phyloP scores from a whole-genome alignment of 2,113 vertebrate genomes.

The Alces alces region DNA sequence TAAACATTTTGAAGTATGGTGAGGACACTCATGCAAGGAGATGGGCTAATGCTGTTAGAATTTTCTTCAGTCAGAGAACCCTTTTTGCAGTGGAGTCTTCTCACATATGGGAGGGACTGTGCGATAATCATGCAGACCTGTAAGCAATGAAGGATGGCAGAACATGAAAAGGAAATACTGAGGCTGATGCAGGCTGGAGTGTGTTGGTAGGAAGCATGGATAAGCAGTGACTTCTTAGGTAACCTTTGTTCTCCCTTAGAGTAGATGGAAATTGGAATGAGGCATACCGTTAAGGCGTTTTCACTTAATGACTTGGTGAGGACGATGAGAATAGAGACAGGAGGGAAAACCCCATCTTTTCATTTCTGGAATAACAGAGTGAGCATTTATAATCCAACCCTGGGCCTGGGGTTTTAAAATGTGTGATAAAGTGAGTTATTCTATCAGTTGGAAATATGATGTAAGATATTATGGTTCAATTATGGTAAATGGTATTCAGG shows the following conservation, averaged over 20 bases:
- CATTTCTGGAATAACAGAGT: conserved; percentile 26
- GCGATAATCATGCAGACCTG: not conserved
- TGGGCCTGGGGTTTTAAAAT: not conserved
- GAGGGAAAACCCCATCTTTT: not conserved
- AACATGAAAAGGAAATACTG: not conserved
- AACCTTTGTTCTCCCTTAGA: not conserved
- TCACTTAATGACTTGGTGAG: not conserved
- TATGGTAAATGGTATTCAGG: not conserved
- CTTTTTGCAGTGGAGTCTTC: not conserved
- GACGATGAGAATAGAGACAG: not conserved
- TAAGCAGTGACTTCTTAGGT: not conserved
- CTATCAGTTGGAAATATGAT: not conserved
- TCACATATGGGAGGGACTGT: not conserved
- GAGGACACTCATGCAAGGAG: not conserved
- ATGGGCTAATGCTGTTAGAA: not conserved
- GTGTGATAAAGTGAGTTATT: not conserved
- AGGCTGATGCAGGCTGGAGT: not conserved
- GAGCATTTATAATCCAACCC: not conserved
- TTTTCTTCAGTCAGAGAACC: not conserved
- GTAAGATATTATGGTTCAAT: not conserved
- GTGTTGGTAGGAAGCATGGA: not conserved
- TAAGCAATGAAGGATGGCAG: not conserved
- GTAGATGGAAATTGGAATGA: not conserved
- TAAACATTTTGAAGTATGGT: not conserved
- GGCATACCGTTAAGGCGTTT: not conserved